phyloP scores from a whole-genome alignment of 2,797 vertebrate genomes.

The Varecia variegata region DNA sequence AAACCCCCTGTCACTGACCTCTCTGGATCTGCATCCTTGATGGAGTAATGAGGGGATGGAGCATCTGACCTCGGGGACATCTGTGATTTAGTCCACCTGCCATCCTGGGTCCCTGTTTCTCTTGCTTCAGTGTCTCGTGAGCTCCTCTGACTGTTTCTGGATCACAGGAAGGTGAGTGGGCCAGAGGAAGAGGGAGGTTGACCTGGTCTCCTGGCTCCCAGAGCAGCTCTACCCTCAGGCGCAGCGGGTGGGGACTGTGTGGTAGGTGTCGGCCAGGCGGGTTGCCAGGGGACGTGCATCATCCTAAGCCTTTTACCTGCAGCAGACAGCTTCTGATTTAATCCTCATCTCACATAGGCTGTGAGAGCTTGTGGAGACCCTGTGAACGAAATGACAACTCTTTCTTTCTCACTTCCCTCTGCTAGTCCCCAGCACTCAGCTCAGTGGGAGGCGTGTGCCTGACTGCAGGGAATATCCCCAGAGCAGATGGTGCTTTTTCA shows the following conservation, averaged over 20 bases:
- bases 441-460: not conserved
- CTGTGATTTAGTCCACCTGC: not conserved
- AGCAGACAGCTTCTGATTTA: not conserved
- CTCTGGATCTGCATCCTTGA: not conserved
- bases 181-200: not conserved
- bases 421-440: not conserved
- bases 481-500: not conserved
- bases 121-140: not conserved
- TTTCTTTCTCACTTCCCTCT: not conserved
- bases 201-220: not conserved
- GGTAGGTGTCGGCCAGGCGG: not conserved
- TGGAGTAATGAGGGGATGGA: not conserved
- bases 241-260: not conserved
- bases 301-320: not conserved
- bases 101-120: not conserved
- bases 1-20: not conserved
- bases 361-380: not conserved
- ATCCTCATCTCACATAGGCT: not conserved
- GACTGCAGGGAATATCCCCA: rapidly evolving
- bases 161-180: rapidly evolving
- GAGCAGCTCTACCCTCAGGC: not conserved
- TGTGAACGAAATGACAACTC: not conserved
- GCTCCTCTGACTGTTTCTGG: not conserved
- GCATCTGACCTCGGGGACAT: not conserved
- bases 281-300: not conserved